These are phyloP conservation scores for Tragelaphus imberbis DNA, from an alignment of 2,113 vertebrate species.

Conservation along the genomic window DNA sequence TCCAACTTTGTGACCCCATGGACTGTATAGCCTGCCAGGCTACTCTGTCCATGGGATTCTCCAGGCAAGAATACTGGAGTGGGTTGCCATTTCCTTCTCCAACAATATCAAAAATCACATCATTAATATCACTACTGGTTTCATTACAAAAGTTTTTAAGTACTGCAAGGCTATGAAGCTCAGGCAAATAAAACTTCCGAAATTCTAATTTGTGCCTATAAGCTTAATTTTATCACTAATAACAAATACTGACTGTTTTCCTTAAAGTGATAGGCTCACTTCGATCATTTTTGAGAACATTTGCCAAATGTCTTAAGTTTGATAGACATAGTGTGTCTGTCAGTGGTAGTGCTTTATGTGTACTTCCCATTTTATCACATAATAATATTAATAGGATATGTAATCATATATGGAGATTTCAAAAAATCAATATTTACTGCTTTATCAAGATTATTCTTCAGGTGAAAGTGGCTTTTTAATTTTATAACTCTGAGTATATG, in stretches of 20 bases:
- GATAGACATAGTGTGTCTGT: not conserved
- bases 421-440: not conserved
- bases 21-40: not conserved
- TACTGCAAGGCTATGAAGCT: not conserved
- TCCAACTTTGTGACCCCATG: not conserved
- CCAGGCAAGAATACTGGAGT: not conserved
- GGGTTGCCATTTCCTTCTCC: not conserved
- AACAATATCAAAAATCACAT: not conserved
- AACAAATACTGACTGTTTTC: not conserved
- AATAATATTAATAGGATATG: not conserved
- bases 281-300: not conserved
- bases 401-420: not conserved
- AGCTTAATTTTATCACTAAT: not conserved
- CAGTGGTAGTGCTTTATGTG: not conserved
- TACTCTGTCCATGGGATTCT: not conserved
- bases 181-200: not conserved
- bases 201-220: conserved; percentile 4
- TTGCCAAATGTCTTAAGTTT: not conserved
- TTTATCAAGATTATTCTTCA: not conserved
- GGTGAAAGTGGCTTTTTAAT: not conserved
- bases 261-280: not conserved
- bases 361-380: not conserved
- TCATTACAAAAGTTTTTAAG: not conserved
- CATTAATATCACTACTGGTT: not conserved
- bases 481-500: not conserved